Evolutionary conservation across 2,797 vertebrate species (phyloP), one percentile per base, ranked within the genome.

Genomic region (Paratrypauchen microcephalus): DNA sequence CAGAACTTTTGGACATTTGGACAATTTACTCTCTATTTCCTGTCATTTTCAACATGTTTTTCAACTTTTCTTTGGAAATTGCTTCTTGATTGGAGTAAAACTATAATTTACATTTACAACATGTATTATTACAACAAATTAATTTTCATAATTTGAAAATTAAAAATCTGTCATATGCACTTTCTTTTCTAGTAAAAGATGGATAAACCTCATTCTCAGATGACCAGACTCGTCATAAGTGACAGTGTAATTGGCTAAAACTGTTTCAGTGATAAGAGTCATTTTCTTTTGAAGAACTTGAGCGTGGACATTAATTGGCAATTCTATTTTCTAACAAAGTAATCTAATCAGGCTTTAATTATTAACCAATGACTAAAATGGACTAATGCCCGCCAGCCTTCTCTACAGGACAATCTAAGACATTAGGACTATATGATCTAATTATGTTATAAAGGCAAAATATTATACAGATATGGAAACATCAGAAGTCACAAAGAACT

Each of bases 351-450:
- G 84, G 79, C 83, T 89, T 82, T 87, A 91, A 91, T 92, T 91
- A 91, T 92, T 92, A 92, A 87, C 79, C 90, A 87, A 78, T 77
- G 84, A 88, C 89, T 90, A 91, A 91, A 93, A 89, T 83, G 81
- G 85, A 84, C 81, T 81, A 63, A 39, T 79, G 82, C 76, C 88
- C 85, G 82, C 26, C 79, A 85, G 88, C 88, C 76, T 76, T 85
- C 81, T 83, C 75, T 75, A 80, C 82, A 79, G 85, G 88, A 88
- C 86, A 82, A 75, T 86, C 70, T 66, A 79, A 73, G 70, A 62
- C 67, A 28, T 28, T 58, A 8, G 24, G 16, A 58, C 24, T 18
- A 4, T 56, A 9, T 7, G 13, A 58, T 58, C 24, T 18, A 6
- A 58, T 28, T 28, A 56, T 15, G 24, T 56, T 58, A 18, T 30